These are phyloP conservation scores for Tangara arthus DNA, from an alignment of 2,797 vertebrate species.

Conservation along the genomic window DNA sequence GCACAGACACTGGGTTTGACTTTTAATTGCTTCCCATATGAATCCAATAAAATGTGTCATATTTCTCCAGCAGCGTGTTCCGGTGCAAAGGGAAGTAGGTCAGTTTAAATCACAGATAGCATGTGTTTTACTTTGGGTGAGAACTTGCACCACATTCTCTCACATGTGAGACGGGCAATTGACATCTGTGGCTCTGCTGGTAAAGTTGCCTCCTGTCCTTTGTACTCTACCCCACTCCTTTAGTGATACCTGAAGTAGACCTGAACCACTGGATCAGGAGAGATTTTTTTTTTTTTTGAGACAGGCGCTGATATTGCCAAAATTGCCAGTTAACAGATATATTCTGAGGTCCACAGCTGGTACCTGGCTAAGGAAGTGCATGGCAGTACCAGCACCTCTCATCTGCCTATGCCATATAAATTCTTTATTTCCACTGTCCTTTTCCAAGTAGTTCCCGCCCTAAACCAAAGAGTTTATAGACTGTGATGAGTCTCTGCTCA, in stretches of 20 bases:
- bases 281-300: neutral
- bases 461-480: neutral
- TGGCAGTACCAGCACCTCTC: neutral
- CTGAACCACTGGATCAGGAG: neutral
- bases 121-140: neutral
- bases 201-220: neutral
- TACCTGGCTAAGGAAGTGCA: neutral
- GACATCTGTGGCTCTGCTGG: neutral
- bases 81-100: neutral
- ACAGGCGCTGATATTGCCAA: neutral
- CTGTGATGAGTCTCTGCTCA: neutral
- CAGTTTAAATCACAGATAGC: neutral
- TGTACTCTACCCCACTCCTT: neutral
- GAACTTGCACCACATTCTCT: neutral
- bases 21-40: neutral
- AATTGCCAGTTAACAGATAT: fast-evolving
- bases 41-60: neutral
- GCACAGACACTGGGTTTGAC: neutral
- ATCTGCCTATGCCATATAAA: neutral
- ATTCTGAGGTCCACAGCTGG: neutral
- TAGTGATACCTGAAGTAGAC: neutral
- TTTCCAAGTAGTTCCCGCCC: neutral
- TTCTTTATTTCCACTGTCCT: neutral
- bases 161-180: neutral
- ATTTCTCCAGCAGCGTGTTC: neutral